Evolutionary conservation across 2,113 vertebrate genomes (phyloP).

Genomic region (Psittacula cyanocephala): DNA sequence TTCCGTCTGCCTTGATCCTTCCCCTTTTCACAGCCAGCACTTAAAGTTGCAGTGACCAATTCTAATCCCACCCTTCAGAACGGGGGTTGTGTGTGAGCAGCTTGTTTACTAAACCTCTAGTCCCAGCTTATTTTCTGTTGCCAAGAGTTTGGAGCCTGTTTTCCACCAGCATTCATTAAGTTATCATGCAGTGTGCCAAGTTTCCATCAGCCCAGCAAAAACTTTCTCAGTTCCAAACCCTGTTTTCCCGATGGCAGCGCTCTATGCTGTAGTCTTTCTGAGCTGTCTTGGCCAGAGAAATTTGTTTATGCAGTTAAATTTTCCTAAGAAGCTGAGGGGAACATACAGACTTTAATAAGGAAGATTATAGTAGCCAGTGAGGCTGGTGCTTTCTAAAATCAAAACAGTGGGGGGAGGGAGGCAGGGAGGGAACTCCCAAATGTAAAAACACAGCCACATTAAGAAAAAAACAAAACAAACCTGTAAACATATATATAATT

Average conservation of each 20-base stretch:
- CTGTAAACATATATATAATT: not conserved
- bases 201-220: conserved; percentile 55
- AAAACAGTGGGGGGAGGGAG: not conserved
- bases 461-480: not conserved
- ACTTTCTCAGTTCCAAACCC: conserved; percentile 28
- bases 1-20: not conserved
- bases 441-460: not conserved
- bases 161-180: conserved; percentile 52
- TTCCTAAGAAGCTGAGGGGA: conserved; percentile 4
- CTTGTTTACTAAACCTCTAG: conserved; percentile 38
- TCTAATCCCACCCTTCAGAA: not conserved
- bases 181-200: conserved; percentile 22
- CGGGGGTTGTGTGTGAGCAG: not conserved
- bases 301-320: conserved; percentile 10
- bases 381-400: not conserved
- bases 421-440: not conserved
- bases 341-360: not conserved
- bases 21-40: not conserved
- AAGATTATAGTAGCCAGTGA: not conserved
- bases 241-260: not conserved
- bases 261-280: not conserved
- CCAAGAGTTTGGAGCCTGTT: conserved; percentile 37
- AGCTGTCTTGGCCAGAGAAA: not conserved
- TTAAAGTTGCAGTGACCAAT: not conserved
- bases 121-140: not conserved